Percentiles rank a stretch among this genome's conserved stretches.
Conservation (phyloP, 1,140 invertebrate species). For the Diorhabda sublineata region DNA sequence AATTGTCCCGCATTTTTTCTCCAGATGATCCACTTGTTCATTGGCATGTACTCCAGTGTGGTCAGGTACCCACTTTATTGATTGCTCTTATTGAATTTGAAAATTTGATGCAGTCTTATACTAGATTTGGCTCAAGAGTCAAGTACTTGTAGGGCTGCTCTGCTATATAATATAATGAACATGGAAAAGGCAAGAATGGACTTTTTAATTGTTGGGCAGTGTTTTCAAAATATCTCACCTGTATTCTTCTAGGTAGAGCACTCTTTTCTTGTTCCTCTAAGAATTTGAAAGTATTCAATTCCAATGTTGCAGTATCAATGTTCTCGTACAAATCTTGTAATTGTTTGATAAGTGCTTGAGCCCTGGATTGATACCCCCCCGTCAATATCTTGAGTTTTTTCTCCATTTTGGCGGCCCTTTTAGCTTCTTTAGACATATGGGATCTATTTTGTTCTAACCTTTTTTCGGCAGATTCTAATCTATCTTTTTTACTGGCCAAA, state of each 20-base stretch:
- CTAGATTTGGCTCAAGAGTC: too few relatives aligned
- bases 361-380: constrained; percentile 82
- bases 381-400: constrained; percentile 95
- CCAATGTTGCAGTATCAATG: constrained; percentile 82
- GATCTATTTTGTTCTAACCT: constrained; percentile 86
- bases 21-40: too few relatives aligned
- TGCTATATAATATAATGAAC: too few relatives aligned
- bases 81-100: too few relatives aligned
- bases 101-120: too few relatives aligned
- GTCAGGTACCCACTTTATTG: too few relatives aligned
- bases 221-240: constrained; percentile 25
- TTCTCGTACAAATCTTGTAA: constrained; percentile 84
- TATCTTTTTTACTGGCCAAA: constrained; percentile 91
- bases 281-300: constrained; percentile 89
- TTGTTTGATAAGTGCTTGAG: constrained; percentile 87
- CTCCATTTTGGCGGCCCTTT: constrained; percentile 94
- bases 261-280: constrained; percentile 84
- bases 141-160: too few relatives aligned
- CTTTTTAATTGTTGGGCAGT: too few relatives aligned
- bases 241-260: constrained; percentile 83
- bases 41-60: too few relatives aligned
- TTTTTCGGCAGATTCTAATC: constrained; percentile 90
- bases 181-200: too few relatives aligned
- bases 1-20: too few relatives aligned
- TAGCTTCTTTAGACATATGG: constrained; percentile 94